A percentile compares a stretch with the other conserved stretches of the same genome.
Conservation (phyloP, 2,888 invertebrate species). For the Dorcus hopei region DNA sequence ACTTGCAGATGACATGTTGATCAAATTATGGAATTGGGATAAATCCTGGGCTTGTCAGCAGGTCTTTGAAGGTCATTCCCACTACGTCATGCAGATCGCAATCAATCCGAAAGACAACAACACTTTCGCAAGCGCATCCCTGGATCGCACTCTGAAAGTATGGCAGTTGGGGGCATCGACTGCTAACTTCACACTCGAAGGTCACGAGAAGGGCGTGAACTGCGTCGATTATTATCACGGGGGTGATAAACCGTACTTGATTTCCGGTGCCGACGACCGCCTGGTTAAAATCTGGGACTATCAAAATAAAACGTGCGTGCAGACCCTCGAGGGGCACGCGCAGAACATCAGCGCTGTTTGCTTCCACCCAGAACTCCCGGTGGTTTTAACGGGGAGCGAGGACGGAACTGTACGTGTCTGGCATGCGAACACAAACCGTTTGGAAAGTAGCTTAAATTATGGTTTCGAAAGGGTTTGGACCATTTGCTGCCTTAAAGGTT, state of each 20-base stretch:
- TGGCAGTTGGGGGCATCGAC: constrained; percentile 98
- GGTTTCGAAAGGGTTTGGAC: constrained; percentile 99
- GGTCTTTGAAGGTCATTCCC: constrained; percentile 98
- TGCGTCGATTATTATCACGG: constrained; percentile 99
- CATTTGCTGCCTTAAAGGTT: constrained; percentile 74
- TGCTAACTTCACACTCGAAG: constrained; percentile 97
- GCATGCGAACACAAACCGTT: constrained; percentile 97
- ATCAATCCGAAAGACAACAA: constrained; percentile 99
- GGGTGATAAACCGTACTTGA: constrained; percentile 98
- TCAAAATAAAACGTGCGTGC: constrained; percentile 98
- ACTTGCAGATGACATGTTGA: constrained; percentile 88
- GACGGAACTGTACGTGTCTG: constrained; percentile 97
- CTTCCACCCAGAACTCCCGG: constrained; percentile 97
- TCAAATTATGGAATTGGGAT: constrained; percentile 99
- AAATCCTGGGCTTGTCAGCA: constrained; percentile 98
- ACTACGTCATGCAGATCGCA: constrained; percentile 99
- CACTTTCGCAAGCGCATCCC: constrained; percentile 98
- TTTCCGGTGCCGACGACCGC: constrained; percentile 97
- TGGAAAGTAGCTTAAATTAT: constrained; percentile 96
- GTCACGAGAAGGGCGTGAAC: constrained; percentile 98
- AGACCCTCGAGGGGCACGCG: constrained; percentile 95
- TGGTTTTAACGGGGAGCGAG: constrained; percentile 95
- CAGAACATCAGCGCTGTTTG: constrained; percentile 94
- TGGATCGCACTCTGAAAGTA: constrained; percentile 94
- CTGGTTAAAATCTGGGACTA: constrained; percentile 99